Percentiles rank a stretch among this genome's conserved stretches.
Conservation (phyloP, 2,888 invertebrate genomes). For the Eurytoma californica region DNA sequence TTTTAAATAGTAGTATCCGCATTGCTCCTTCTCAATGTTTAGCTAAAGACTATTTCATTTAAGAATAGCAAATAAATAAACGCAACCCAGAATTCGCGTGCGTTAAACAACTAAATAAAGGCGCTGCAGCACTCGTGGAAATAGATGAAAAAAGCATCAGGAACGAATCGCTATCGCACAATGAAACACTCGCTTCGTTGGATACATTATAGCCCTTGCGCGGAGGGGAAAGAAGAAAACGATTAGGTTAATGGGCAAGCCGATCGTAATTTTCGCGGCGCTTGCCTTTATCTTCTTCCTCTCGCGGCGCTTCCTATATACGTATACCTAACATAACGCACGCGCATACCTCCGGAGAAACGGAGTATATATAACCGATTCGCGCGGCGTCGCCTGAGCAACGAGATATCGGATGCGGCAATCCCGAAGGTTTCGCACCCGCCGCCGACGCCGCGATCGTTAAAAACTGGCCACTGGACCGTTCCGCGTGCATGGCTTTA, state of each 20-base stretch:
- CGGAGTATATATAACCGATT: neutral
- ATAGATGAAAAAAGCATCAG: neutral
- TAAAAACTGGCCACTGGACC: conserved; percentile 9
- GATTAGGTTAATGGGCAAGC: conserved; percentile 56
- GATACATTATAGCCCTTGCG: conserved; percentile 26
- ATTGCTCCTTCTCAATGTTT: no score
- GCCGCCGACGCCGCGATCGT: neutral
- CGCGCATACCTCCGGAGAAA: conserved; percentile 5
- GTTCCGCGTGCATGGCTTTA: conserved; percentile 9
- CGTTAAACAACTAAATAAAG: neutral
- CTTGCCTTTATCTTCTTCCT: conserved; percentile 36
- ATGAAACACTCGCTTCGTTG: conserved; percentile 26
- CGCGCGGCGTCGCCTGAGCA: conserved; percentile 5
- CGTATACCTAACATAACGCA: neutral
- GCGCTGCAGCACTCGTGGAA: no score
- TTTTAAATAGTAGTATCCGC: no score
- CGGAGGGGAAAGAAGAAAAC: conserved; percentile 60
- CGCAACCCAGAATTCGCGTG: no score
- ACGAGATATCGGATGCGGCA: conserved; percentile 24
- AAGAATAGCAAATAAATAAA: no score
- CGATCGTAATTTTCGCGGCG: conserved; percentile 40
- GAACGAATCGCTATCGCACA: conserved; percentile 32
- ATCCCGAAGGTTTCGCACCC: conserved; percentile 15
- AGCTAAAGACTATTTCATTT: no score
- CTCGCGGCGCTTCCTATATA: neutral